Conservation (phyloP, 2,888 invertebrate genomes). For the Toxonevra muliebris region DNA sequence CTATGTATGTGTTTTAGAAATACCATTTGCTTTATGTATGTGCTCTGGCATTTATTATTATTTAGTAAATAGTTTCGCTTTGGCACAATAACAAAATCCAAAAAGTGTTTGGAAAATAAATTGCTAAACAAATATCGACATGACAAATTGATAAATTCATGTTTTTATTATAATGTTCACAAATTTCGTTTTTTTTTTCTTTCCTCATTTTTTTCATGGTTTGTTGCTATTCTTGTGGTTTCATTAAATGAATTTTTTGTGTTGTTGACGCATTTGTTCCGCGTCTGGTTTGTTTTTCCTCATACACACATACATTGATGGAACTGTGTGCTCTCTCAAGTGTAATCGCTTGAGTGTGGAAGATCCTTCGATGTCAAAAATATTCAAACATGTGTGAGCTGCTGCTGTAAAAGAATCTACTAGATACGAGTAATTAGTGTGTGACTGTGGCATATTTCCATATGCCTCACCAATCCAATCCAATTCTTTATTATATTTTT, state of each 20-base stretch:
- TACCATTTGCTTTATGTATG: too few species aligned
- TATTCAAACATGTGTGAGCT: too few species aligned
- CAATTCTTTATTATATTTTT: not conserved
- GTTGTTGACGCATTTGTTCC: not conserved
- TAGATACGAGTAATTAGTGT: conserved; percentile 9
- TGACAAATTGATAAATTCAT: conserved; percentile 55
- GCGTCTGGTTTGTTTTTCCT: too few species aligned
- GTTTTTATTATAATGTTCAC: conserved; percentile 24
- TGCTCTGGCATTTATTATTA: too few species aligned
- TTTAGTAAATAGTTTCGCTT: too few species aligned
- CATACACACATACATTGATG: too few species aligned
- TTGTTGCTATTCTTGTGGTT: not conserved
- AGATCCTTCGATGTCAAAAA: too few species aligned
- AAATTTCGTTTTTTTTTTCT: conserved; percentile 1
- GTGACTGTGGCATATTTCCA: conserved; percentile 3
- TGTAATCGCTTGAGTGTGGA: too few species aligned
- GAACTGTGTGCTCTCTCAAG: too few species aligned
- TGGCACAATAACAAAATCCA: not conserved
- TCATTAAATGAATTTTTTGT: conserved; percentile 4
- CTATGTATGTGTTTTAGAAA: too few species aligned
- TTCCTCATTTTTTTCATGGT: too few species aligned
- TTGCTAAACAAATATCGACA: conserved; percentile 59
- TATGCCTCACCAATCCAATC: not conserved
- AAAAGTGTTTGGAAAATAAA: conserved; percentile 47
- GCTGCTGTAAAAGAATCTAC: not conserved